phyloP scores from a whole-genome alignment of 2,797 vertebrate species.

The Poecilia velifera region DNA sequence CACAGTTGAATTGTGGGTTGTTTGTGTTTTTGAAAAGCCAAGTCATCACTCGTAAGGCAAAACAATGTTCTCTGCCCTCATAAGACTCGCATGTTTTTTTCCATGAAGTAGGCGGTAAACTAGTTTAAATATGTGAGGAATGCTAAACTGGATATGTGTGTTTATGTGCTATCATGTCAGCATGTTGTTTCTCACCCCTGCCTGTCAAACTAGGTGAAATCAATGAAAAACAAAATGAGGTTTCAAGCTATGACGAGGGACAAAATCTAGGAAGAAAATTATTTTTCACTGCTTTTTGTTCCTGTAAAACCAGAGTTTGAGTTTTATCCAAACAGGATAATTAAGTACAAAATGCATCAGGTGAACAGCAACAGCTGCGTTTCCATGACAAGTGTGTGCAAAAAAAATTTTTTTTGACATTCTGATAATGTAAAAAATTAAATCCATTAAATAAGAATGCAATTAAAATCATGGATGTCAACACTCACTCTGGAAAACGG shows the following conservation, averaged over 20 bases:
- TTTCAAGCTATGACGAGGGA: slow-evolving; percentile 53
- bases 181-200: slow-evolving; percentile 50
- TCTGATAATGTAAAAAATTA: too few species aligned
- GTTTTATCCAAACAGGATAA: not conserved
- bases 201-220: slow-evolving; percentile 47
- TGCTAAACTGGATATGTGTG: slow-evolving; percentile 44
- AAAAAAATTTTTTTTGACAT: too few species aligned
- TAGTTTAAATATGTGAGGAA: slow-evolving; percentile 64
- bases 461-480: too few species aligned
- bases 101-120: slow-evolving; percentile 34
- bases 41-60: slow-evolving; percentile 40
- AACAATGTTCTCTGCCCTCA: slow-evolving; percentile 20
- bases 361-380: not conserved
- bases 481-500: too few species aligned
- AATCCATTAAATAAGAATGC: too few species aligned
- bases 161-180: slow-evolving; percentile 59
- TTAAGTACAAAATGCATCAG: not conserved
- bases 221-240: slow-evolving; percentile 53
- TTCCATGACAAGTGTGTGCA: too few species aligned
- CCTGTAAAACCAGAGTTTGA: not conserved
- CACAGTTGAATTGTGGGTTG: slow-evolving; percentile 7
- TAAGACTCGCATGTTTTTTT: slow-evolving; percentile 38
- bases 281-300: not conserved
- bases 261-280: slow-evolving; percentile 24
- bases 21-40: slow-evolving; percentile 21